Base-by-base conservation (phyloP, 2,113 vertebrate species). In the Aldabrachelys gigantea region DNA sequence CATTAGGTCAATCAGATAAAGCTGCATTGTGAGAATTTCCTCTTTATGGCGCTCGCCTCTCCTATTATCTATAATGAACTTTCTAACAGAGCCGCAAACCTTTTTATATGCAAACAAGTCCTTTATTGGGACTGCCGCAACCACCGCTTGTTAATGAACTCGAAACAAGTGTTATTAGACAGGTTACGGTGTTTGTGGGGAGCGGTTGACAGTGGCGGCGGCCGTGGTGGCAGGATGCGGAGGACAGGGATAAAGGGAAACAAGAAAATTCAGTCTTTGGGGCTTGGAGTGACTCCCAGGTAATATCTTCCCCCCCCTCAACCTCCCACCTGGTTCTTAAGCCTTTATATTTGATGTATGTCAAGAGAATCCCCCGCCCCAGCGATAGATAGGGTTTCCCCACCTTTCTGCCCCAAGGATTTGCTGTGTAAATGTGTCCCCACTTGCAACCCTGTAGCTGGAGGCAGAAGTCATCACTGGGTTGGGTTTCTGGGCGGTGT, bases 41-140 rank as follows among this genome's bases (percentile, higher is more conserved):
- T 98, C 98, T 96, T 98, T 97, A 97, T 97, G 97, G 95, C 31
- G 87, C 96, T 97, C 97, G 98, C 98, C 98, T 98, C 94, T 98
- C 98, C 99, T 99, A 98, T 99, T 99, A 99, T 99, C 99, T 99
- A 98, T 99, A 99, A 99, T 99, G 98, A 99, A 99, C 99, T 99
- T 98, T 97, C 98, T 99, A 98, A 98, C 98, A 97, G 97, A 98
- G 95, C 98, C 97, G 97, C 95, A 97, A 98, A 97, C 97, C 97
- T 98, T 98, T 99, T 98, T 97, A 98, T 98, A 98, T 98, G 98
- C 98, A 98, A 99, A 98, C 98, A 97, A 99, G 98, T 96, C 97
- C 97, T 95, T 98, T 98, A 98, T 97, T 98, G 97, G 98, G 97
- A 96, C 97, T 97, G 98, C 98, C 54, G 93, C 98, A 98, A 98